phyloP scores from a whole-genome alignment of 2,113 vertebrate species.

The Arizona elegans region DNA sequence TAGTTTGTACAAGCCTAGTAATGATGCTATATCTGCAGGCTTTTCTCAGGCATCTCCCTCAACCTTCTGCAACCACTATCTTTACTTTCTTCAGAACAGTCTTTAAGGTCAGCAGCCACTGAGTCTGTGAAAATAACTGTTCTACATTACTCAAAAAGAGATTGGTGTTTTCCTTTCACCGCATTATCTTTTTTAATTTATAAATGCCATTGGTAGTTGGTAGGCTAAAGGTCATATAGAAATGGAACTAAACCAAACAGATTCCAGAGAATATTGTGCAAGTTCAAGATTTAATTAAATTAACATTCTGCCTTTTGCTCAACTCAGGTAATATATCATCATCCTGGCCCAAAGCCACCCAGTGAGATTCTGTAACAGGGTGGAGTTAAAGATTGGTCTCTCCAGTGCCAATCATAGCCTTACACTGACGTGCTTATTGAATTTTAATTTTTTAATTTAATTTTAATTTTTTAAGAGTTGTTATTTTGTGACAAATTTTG shows the following conservation, averaged over 20 bases:
- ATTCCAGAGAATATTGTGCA: not conserved
- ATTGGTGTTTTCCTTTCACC: not conserved
- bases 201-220: not conserved
- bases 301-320: not conserved
- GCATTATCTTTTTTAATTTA: not conserved
- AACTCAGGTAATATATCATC: not conserved
- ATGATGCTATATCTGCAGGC: not conserved
- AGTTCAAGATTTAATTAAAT: not conserved
- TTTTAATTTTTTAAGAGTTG: not conserved
- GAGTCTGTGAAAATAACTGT: not conserved
- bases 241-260: not conserved
- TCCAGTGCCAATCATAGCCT: not conserved
- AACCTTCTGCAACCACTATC: not conserved
- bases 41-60: not conserved
- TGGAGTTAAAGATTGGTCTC: not conserved
- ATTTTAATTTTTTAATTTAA: not conserved
- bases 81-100: not conserved
- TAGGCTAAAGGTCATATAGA: not conserved
- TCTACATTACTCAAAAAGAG: not conserved
- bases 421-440: not conserved
- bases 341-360: not conserved
- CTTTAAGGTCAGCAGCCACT: not conserved
- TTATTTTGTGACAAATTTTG: not conserved
- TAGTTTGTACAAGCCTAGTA: not conserved
- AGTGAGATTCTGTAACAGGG: not conserved